Evolutionary conservation across 2,888 invertebrate genomes (phyloP).

Genomic region (Meloe dianella): DNA sequence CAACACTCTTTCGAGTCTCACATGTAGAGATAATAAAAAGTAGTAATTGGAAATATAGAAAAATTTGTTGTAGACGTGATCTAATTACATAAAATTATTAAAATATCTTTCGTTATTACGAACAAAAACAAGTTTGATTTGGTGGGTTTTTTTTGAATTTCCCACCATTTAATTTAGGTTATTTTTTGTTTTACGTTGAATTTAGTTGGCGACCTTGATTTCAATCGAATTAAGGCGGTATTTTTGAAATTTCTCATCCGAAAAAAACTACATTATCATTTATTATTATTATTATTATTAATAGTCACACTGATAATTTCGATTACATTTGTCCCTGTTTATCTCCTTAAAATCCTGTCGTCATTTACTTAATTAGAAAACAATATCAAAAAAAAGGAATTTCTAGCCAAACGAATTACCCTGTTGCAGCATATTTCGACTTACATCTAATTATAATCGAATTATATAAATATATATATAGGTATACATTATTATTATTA

Average conservation of each 20-base stretch:
- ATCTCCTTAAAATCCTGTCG: slow-evolving; percentile 43
- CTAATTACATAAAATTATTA: background rate
- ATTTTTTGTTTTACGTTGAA: background rate
- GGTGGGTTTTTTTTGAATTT: background rate
- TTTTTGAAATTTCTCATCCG: background rate
- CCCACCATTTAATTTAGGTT: background rate
- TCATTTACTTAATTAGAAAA: background rate
- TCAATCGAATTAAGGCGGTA: background rate
- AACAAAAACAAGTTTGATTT: background rate
- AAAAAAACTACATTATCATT: background rate
- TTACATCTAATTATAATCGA: slow-evolving; percentile 12
- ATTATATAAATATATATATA: slow-evolving; percentile 2
- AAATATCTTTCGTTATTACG: background rate
- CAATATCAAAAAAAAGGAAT: background rate
- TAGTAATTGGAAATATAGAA: too few relatives aligned
- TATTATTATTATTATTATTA: slow-evolving; percentile 24
- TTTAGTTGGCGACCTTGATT: background rate
- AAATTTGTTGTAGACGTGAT: background rate
- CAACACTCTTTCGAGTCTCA: background rate
- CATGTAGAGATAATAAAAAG: background rate
- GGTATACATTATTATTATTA: slow-evolving; percentile 6
- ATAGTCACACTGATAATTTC: slow-evolving; percentile 39
- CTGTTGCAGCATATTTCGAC: slow-evolving; percentile 32
- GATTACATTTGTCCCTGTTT: slow-evolving; percentile 50
- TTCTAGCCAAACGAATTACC: slow-evolving; percentile 35